Percentiles rank a stretch among this genome's conserved stretches.
phyloP scores from a whole-genome alignment of 2,797 vertebrate species.

The Tragopan temminckii region DNA sequence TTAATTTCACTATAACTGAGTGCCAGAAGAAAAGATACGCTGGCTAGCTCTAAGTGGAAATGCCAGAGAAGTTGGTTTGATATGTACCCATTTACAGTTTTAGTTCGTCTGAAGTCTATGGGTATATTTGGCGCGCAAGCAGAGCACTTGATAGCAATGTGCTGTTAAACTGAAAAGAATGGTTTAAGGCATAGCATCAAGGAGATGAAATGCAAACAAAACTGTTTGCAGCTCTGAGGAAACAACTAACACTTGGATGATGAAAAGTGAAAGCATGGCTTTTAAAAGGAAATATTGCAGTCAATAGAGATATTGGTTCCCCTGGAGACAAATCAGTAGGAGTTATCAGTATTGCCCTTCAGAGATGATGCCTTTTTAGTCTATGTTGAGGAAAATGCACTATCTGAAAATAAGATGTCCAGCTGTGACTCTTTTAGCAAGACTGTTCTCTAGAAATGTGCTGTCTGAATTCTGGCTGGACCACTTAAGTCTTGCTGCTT shows the following conservation, averaged over 20 bases:
- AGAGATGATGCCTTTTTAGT: neutral
- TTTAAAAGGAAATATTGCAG: neutral
- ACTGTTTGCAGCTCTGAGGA: neutral
- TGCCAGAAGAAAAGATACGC: neutral
- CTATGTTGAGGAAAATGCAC: neutral
- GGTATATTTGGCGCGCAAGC: neutral
- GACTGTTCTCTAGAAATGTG: neutral
- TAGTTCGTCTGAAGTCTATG: neutral
- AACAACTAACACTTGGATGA: neutral
- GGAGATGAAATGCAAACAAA: neutral
- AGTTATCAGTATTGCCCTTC: neutral
- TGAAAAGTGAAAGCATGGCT: neutral
- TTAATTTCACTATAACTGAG: neutral
- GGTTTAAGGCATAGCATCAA: neutral
- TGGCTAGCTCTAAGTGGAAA: neutral
- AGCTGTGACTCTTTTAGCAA: neutral
- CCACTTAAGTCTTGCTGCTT: neutral
- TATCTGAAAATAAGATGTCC: neutral
- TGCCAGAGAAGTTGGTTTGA: neutral
- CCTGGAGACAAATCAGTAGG: constrained; percentile 13
- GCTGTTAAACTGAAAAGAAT: neutral
- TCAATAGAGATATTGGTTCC: neutral
- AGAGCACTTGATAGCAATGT: neutral
- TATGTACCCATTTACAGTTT: neutral
- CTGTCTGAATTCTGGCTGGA: neutral